Percentiles rank a stretch among this genome's conserved stretches.
phyloP scores from a whole-genome alignment of 2,797 vertebrate genomes.

The Myioborus melanocephalus region DNA sequence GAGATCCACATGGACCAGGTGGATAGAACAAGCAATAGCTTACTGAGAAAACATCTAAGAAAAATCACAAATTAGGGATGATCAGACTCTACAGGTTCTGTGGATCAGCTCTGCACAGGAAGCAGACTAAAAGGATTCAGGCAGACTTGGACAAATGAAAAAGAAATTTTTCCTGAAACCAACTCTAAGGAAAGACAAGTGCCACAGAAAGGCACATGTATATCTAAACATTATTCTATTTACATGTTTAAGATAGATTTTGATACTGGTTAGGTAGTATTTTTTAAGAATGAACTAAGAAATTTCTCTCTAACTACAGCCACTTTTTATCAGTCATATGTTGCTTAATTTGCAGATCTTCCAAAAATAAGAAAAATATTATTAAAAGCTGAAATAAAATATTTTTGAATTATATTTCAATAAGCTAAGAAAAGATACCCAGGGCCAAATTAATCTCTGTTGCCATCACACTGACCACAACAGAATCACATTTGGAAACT shows the following conservation, averaged over 20 bases:
- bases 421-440: slow-evolving; percentile 36
- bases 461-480: slow-evolving; percentile 24
- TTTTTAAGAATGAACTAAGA: slow-evolving; percentile 2
- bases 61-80: not conserved
- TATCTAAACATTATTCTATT: not conserved
- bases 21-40: not conserved
- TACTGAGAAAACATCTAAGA: not conserved
- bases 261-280: not conserved
- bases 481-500: not conserved
- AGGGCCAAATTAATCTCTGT: slow-evolving; percentile 44
- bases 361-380: slow-evolving; percentile 60
- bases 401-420: slow-evolving; percentile 45
- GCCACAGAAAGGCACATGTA: not conserved
- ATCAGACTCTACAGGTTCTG: not conserved
- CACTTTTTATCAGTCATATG: not conserved
- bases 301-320: not conserved
- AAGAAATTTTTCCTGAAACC: not conserved
- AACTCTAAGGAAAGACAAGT: not conserved
- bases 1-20: not conserved
- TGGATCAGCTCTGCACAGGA: not conserved
- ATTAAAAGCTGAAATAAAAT: slow-evolving; percentile 43
- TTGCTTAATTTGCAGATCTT: slow-evolving; percentile 19
- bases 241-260: not conserved
- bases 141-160: not conserved
- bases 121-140: not conserved